Evolutionary conservation across 2,888 invertebrate genomes (phyloP).

Genomic region (Nysson spinosus): DNA sequence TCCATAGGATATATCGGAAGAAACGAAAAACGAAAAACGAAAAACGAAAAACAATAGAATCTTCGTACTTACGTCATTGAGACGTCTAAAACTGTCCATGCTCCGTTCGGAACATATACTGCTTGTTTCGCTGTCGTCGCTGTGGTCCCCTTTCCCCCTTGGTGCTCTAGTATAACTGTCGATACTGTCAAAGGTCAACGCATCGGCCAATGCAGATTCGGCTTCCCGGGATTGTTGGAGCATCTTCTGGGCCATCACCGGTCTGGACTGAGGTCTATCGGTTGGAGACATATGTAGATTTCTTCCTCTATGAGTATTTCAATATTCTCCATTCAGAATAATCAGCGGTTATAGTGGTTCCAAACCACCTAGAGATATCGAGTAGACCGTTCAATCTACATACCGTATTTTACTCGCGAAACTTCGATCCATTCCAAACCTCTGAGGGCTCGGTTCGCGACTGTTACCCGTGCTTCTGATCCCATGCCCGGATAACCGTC

Average conservation of each 20-base stretch:
- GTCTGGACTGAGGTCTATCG: conserved; percentile 79
- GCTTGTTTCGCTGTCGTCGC: conserved; percentile 95
- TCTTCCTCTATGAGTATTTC: conserved; percentile 61
- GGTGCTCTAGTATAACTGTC: conserved; percentile 71
- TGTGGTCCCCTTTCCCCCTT: conserved; percentile 81
- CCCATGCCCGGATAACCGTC: conserved; percentile 82
- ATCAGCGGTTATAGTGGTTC: neutral
- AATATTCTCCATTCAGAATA: neutral
- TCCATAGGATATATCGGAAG: too few relatives aligned
- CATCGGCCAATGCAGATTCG: conserved; percentile 89
- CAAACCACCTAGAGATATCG: too few relatives aligned
- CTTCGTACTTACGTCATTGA: conserved; percentile 85
- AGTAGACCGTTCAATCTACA: too few relatives aligned
- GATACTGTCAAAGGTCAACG: conserved; percentile 78
- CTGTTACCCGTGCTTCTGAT: conserved; percentile 74
- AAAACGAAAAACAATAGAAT: too few relatives aligned
- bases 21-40: too few relatives aligned
- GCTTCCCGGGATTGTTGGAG: conserved; percentile 93
- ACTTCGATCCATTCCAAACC: conserved; percentile 73
- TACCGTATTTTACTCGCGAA: conserved; percentile 71
- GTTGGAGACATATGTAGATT: conserved; percentile 76
- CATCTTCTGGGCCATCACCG: conserved; percentile 89
- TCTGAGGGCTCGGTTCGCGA: conserved; percentile 78
- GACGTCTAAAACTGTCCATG: conserved; percentile 88
- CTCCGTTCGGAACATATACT: conserved; percentile 96